Conservation (phyloP, 35 echinoderm and acorn worm species). For the Amphiura filiformis region DNA sequence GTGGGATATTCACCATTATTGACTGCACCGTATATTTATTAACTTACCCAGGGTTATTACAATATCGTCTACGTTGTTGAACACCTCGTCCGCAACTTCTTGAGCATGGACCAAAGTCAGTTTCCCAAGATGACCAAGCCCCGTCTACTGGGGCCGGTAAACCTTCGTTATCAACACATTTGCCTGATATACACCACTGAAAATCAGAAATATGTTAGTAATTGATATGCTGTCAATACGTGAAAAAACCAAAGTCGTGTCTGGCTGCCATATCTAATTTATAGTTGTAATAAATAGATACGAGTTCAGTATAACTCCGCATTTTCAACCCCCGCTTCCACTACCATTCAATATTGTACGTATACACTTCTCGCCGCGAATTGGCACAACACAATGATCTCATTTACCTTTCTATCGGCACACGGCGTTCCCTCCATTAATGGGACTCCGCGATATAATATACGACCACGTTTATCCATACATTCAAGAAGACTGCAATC, state of each 20-base stretch:
- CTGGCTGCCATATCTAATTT: too few species aligned
- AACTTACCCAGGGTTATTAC: conserved; percentile 61
- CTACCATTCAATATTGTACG: too few species aligned
- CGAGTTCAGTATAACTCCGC: too few species aligned
- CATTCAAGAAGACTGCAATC: conserved; percentile 44
- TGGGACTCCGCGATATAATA: conserved; percentile 24
- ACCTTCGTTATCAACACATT: conserved; percentile 1
- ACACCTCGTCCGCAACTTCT: conserved; percentile 77
- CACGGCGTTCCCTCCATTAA: conserved; percentile 64
- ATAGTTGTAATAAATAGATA: too few species aligned
- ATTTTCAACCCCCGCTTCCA: too few species aligned
- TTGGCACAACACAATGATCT: too few species aligned
- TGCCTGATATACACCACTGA: not conserved
- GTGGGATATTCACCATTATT: too few species aligned
- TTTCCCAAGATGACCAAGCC: conserved; percentile 65
- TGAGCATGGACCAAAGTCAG: conserved; percentile 48
- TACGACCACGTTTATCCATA: conserved; percentile 19
- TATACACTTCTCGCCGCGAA: too few species aligned
- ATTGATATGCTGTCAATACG: too few species aligned
- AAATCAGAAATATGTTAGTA: not conserved
- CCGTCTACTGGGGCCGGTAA: conserved; percentile 54
- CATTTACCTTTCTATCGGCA: conserved; percentile 42
- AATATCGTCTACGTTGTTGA: conserved; percentile 41
- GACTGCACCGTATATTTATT: too few species aligned
- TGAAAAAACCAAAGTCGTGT: too few species aligned